phyloP scores from a whole-genome alignment of 2,888 invertebrate genomes.

The Drosophila buzzatii region DNA sequence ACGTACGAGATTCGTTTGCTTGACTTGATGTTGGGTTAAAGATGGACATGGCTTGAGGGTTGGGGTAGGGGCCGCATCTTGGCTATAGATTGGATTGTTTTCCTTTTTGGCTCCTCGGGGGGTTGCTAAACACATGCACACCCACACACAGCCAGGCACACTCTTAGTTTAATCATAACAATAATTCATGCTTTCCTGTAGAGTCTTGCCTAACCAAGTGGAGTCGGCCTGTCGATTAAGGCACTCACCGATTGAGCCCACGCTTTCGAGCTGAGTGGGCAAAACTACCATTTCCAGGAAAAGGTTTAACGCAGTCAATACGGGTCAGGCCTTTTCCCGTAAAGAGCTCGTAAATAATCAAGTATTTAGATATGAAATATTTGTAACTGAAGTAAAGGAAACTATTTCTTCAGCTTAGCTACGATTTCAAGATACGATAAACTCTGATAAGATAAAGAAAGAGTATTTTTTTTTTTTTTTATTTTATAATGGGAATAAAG shows the following conservation, averaged over 20 bases:
- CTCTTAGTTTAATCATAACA: slow-evolving; percentile 72
- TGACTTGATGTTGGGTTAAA: slow-evolving; percentile 38
- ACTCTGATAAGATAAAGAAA: background rate
- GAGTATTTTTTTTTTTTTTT: too few species aligned
- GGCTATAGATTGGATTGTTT: slow-evolving; percentile 52
- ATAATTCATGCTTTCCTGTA: slow-evolving; percentile 79
- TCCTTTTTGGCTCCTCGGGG: slow-evolving; percentile 30
- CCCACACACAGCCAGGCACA: slow-evolving; percentile 2
- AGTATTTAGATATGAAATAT: background rate
- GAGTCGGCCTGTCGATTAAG: slow-evolving; percentile 33
- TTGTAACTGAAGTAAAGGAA: background rate
- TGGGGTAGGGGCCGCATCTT: slow-evolving; percentile 1
- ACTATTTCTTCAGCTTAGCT: background rate
- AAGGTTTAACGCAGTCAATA: slow-evolving; percentile 1
- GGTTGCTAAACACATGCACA: slow-evolving; percentile 19
- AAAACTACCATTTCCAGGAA: background rate
- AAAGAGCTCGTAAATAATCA: background rate
- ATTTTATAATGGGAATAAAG: background rate
- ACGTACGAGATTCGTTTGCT: slow-evolving; percentile 53
- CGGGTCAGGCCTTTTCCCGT: background rate
- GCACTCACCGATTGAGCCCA: slow-evolving; percentile 1
- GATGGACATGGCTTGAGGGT: slow-evolving; percentile 26
- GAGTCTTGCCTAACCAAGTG: slow-evolving; percentile 48
- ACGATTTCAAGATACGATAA: background rate
- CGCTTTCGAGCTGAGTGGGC: slow-evolving; percentile 25